Evolutionary conservation across 1,140 invertebrate genomes (phyloP).

Genomic region (Pogonomyrmex californicus): DNA sequence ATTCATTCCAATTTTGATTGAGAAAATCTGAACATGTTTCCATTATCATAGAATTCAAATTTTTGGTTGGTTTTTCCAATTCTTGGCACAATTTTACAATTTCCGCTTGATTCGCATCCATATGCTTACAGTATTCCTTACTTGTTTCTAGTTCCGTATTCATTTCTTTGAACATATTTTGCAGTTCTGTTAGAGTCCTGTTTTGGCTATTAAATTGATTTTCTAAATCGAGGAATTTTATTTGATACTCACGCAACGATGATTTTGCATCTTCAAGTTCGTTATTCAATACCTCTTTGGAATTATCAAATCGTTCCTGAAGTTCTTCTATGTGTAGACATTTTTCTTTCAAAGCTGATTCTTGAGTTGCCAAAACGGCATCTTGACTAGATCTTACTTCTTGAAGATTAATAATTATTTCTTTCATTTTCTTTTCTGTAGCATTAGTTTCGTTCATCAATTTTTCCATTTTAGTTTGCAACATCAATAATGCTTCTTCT

Average conservation of each 20-base stretch:
- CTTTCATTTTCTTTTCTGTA: conserved; percentile 79
- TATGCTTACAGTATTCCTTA: conserved; percentile 34
- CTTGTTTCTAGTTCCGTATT: conserved; percentile 37
- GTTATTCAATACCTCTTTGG: conserved; percentile 54
- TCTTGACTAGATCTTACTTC: conserved; percentile 78
- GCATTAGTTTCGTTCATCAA: conserved; percentile 71
- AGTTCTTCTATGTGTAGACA: conserved; percentile 57
- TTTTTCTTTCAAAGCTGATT: conserved; percentile 77
- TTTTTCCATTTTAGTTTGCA: conserved; percentile 75
- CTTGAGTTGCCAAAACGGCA: conserved; percentile 75
- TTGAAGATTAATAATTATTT: conserved; percentile 79
- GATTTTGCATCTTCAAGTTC: conserved; percentile 65
- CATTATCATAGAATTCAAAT: conserved; percentile 55
- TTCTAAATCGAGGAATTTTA: conserved; percentile 39
- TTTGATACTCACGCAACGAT: conserved; percentile 42
- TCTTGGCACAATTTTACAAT: conserved; percentile 65
- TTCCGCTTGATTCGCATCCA: conserved; percentile 43
- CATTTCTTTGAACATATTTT: conserved; percentile 49
- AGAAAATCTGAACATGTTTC: conserved; percentile 26
- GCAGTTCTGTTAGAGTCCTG: conserved; percentile 53
- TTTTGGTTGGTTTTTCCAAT: conserved; percentile 57
- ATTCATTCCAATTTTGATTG: not conserved
- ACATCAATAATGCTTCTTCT: conserved; percentile 71
- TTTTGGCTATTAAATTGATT: conserved; percentile 47
- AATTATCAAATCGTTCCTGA: conserved; percentile 57